These are phyloP conservation scores for Arizona elegans DNA, from an alignment of 2,113 vertebrate species.

Conservation along the genomic window DNA sequence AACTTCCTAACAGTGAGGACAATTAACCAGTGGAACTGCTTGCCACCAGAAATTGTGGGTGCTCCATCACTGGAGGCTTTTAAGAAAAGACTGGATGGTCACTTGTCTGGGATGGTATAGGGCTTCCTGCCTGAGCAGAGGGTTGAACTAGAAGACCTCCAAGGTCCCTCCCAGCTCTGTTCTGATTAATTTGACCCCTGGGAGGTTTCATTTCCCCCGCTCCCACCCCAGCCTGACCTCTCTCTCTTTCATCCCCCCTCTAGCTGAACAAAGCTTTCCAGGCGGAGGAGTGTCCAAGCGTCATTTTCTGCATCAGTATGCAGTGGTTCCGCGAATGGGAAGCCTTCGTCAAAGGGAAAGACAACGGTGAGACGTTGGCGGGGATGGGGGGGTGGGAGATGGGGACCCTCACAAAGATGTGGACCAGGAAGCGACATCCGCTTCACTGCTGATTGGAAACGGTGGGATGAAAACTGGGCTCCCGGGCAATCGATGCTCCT, in stretches of 20 bases:
- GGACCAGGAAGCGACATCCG: not conserved
- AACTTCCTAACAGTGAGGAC: not conserved
- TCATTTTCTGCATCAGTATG: slow-evolving; percentile 98
- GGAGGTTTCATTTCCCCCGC: not conserved
- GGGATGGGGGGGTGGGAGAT: not conserved
- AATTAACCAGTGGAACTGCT: not conserved
- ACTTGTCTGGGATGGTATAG: not conserved
- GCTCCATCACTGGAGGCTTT: not conserved
- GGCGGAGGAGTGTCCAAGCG: slow-evolving; percentile 88
- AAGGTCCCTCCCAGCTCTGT: not conserved
- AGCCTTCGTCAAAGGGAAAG: slow-evolving; percentile 95
- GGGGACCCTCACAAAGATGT: not conserved
- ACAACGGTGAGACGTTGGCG: slow-evolving; percentile 76
- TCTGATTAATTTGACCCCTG: not conserved
- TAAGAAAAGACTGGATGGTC: not conserved
- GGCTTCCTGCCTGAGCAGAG: not conserved
- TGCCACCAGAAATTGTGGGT: not conserved
- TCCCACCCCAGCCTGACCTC: not conserved
- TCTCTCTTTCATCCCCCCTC: not conserved
- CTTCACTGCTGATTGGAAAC: not conserved
- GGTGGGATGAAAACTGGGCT: not conserved
- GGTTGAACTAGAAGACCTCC: no score
- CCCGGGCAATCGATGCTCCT: no score
- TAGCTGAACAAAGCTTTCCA: slow-evolving; percentile 98
- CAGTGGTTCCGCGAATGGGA: slow-evolving; percentile 99